phyloP scores from a whole-genome alignment of 2,113 vertebrate genomes.

The Greenwoodochromis staneri region DNA sequence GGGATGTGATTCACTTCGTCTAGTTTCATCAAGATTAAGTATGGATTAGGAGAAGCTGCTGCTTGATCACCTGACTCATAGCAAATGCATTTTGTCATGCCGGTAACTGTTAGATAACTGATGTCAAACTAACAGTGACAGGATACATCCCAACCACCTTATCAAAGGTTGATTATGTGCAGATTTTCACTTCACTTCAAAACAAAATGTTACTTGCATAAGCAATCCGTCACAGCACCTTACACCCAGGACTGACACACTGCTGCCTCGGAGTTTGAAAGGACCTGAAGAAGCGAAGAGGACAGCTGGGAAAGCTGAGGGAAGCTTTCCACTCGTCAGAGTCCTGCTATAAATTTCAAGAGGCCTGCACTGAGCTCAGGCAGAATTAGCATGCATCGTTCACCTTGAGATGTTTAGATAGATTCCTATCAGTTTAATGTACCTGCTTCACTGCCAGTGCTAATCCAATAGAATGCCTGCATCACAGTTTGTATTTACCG shows the following conservation, averaged over 20 bases:
- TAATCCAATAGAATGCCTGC: not conserved
- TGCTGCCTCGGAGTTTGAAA: not conserved
- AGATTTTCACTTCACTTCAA: not conserved
- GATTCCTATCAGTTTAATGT: not conserved
- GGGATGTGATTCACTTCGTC: not conserved
- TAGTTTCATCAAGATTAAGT: not conserved
- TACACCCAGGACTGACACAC: not conserved
- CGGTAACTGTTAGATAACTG: not conserved
- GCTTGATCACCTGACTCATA: not conserved
- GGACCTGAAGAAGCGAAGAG: not conserved
- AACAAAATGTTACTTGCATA: not conserved
- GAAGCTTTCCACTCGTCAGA: not conserved
- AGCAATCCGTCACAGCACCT: not conserved
- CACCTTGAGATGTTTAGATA: slow-evolving; percentile 7
- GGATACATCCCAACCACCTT: not conserved
- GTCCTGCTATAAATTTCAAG: not conserved
- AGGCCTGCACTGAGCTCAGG: not conserved
- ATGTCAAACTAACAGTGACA: not conserved
- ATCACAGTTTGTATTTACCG: not conserved
- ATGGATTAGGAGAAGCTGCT: not conserved
- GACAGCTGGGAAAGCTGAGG: not conserved
- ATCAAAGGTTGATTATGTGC: not conserved
- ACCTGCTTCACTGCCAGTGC: not conserved
- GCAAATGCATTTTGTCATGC: not conserved
- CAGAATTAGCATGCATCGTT: not conserved